Percentiles rank a stretch among this genome's conserved stretches.
Conservation (phyloP, 2,888 invertebrate species). For the Ornithoptera priamus region DNA sequence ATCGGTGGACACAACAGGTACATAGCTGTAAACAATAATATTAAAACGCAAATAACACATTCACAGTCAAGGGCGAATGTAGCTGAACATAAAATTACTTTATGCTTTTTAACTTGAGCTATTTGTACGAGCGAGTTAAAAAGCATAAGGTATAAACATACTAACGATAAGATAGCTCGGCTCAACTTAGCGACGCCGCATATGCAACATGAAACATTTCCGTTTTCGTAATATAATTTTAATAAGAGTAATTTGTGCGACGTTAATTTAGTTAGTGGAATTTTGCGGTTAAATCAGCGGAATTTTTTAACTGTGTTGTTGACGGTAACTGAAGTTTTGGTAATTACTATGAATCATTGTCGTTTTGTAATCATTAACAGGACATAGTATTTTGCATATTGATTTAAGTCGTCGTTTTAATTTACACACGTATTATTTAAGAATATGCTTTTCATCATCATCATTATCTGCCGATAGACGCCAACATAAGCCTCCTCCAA, state of each 20-base stretch:
- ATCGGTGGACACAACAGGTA: not conserved
- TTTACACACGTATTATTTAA: not conserved
- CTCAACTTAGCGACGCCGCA: conserved; percentile 6
- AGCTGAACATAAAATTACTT: conserved; percentile 4
- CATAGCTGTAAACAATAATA: not conserved
- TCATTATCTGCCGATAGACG: too few relatives aligned
- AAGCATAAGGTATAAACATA: not conserved
- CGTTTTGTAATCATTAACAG: not conserved
- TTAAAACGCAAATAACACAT: not conserved
- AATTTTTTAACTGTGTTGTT: conserved; percentile 3
- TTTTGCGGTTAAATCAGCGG: not conserved
- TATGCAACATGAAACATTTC: conserved; percentile 19
- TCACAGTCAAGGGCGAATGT: not conserved
- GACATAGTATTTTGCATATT: not conserved
- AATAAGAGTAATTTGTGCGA: conserved; percentile 20
- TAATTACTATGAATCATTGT: not conserved
- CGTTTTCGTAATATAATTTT: conserved; percentile 14
- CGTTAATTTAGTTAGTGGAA: conserved; percentile 20
- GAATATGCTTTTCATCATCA: too few relatives aligned
- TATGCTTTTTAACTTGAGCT: not conserved
- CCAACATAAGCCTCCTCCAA: too few relatives aligned
- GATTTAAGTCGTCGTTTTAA: not conserved
- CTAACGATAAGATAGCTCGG: not conserved
- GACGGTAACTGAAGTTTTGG: not conserved
- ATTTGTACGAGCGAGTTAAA: not conserved